Conservation (phyloP, 1,140 invertebrate species). For the Ceratosolen solmsi region DNA sequence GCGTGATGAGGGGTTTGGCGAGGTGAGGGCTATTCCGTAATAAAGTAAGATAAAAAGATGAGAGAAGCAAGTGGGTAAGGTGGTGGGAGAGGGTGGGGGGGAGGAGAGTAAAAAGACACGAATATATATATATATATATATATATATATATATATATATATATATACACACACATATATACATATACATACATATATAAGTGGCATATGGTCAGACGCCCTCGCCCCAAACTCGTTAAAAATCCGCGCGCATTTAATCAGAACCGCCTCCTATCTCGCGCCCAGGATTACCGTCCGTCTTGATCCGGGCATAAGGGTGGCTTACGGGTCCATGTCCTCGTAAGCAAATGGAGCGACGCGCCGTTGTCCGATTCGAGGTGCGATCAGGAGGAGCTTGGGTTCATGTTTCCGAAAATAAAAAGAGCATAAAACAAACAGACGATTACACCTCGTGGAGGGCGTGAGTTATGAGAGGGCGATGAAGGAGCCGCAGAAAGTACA, state of each 20-base stretch:
- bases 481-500: constrained; percentile 58
- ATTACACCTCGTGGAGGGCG: constrained; percentile 57
- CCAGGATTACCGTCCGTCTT: not conserved
- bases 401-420: constrained; percentile 64
- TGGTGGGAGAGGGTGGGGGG: constrained; percentile 40
- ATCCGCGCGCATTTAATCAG: constrained; percentile 38
- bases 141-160: too few relatives aligned
- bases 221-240: constrained; percentile 53
- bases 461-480: constrained; percentile 49
- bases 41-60: constrained; percentile 32
- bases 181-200: too few relatives aligned
- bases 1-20: too few relatives aligned
- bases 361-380: constrained; percentile 31
- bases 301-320: not conserved
- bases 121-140: too few relatives aligned
- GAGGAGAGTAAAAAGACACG: too few relatives aligned
- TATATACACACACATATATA: too few relatives aligned
- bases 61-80: not conserved
- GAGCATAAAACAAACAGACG: constrained; percentile 61
- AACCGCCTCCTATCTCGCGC: not conserved
- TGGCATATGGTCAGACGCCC: constrained; percentile 66
- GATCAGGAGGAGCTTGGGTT: too few relatives aligned
- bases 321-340: not conserved
- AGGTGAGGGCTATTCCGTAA: not conserved
- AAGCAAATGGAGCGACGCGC: constrained; percentile 28